A percentile compares a stretch with the other conserved stretches of the same genome.
phyloP scores from a whole-genome alignment of 2,888 invertebrate genomes.

The Poecilobothrus nobilitatus region DNA sequence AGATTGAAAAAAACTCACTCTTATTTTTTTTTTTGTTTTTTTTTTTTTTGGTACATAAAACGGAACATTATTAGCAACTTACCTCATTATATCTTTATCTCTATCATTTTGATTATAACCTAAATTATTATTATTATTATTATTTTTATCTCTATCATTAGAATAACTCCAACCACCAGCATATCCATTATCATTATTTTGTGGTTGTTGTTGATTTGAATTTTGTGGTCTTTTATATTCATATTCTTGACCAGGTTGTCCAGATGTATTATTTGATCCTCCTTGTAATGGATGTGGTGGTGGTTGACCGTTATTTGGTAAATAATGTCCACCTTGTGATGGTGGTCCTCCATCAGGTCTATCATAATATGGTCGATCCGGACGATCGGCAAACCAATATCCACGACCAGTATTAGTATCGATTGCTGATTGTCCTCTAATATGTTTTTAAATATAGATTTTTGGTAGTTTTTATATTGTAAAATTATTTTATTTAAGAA shows the following conservation, averaged over 20 bases:
- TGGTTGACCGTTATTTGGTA: slow-evolving; percentile 1
- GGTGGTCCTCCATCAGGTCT: neutral
- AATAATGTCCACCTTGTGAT: neutral
- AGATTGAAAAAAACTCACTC: no score
- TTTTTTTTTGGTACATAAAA: no score
- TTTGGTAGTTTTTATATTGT: neutral
- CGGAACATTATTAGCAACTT: slow-evolving; percentile 26
- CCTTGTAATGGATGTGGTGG: slow-evolving; percentile 3
- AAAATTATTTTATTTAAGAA: neutral
- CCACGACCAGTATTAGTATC: neutral
- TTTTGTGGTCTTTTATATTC: neutral
- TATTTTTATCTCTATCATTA: slow-evolving; percentile 28
- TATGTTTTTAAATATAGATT: neutral
- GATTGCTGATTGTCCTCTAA: neutral
- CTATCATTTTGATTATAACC: slow-evolving; percentile 21
- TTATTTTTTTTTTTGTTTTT: no score
- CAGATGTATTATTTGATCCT: neutral
- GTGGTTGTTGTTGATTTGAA: neutral
- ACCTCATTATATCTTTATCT: slow-evolving; percentile 34
- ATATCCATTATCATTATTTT: slow-evolving; percentile 23
- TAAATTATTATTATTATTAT: slow-evolving; percentile 23
- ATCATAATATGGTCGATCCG: neutral
- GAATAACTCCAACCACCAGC: slow-evolving; percentile 27
- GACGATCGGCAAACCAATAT: neutral
- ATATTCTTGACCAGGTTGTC: neutral